Conservation (phyloP, 2,797 vertebrate genomes). For the Choloepus didactylus region DNA sequence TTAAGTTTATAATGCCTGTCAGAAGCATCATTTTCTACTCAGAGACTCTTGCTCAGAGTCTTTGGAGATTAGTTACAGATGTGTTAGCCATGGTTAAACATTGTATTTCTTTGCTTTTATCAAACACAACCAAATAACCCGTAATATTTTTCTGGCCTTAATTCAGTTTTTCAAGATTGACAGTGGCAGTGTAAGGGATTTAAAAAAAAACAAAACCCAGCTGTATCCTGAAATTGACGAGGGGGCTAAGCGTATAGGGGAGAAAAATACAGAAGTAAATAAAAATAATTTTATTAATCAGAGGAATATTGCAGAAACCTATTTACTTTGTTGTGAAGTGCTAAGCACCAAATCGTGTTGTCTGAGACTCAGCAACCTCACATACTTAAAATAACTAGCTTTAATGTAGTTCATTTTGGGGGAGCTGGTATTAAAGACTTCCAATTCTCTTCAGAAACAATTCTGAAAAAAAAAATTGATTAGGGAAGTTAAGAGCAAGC, state of each 20-base stretch:
- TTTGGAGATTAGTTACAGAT: not conserved
- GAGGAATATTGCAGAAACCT: not conserved
- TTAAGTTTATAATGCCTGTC: not conserved
- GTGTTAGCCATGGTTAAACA: not conserved
- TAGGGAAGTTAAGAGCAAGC: not conserved
- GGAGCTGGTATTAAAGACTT: not conserved
- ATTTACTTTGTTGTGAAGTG: not conserved
- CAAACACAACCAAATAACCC: not conserved
- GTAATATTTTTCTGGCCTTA: not conserved
- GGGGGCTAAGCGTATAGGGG: not conserved
- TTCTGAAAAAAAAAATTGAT: not conserved
- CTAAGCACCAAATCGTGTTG: not conserved
- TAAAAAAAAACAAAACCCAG: not conserved
- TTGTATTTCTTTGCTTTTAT: conserved; percentile 49
- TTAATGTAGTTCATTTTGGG: conserved; percentile 7
- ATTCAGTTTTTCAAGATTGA: conserved; percentile 10
- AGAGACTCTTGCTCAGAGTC: not conserved
- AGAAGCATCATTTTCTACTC: not conserved
- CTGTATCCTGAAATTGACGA: not conserved
- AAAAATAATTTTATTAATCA: not conserved
- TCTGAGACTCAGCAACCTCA: not conserved
- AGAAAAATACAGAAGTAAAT: conserved; percentile 28
- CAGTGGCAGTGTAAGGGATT: not conserved
- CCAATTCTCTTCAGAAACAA: not conserved
- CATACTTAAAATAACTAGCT: not conserved